Evolutionary conservation across 2,113 vertebrate genomes (phyloP).

Genomic region (Accipiter virgatus): DNA sequence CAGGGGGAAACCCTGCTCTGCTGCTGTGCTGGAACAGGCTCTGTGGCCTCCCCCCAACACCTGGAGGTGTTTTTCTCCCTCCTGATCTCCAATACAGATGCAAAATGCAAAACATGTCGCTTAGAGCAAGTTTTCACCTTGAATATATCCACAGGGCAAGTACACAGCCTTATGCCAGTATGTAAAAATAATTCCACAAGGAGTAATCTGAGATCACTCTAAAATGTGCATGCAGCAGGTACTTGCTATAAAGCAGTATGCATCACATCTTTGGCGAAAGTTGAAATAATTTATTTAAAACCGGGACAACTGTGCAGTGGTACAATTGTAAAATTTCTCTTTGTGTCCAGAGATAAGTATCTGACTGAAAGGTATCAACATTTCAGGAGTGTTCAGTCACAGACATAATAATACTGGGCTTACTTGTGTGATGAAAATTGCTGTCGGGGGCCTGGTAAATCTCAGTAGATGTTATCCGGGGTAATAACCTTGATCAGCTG

Average conservation of each 20-base stretch:
- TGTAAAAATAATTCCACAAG: not conserved
- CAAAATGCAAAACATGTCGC: not conserved
- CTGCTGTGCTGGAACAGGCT: not conserved
- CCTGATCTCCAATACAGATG: not conserved
- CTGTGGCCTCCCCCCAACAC: not conserved
- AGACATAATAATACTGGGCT: not conserved
- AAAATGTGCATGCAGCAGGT: not conserved
- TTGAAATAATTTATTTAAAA: slow-evolving; percentile 19
- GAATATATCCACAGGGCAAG: not conserved
- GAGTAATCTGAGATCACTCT: not conserved
- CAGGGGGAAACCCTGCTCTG: not conserved
- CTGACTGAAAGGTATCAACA: slow-evolving; percentile 18
- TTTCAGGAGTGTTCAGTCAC: slow-evolving; percentile 10
- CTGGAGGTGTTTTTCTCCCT: not conserved
- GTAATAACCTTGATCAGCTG: not conserved
- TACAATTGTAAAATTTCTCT: not conserved
- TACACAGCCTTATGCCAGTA: not conserved
- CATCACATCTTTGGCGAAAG: not conserved
- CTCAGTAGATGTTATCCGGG: not conserved
- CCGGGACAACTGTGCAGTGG: not conserved
- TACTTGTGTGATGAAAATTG: slow-evolving; percentile 21
- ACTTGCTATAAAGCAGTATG: not conserved
- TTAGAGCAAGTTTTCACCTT: not conserved
- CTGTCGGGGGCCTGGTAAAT: not conserved
- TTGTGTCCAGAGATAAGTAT: slow-evolving; percentile 19